These are phyloP conservation scores for Glyphotaelius pellucidus DNA, from an alignment of 2,888 invertebrate genomes.

Conservation along the genomic window DNA sequence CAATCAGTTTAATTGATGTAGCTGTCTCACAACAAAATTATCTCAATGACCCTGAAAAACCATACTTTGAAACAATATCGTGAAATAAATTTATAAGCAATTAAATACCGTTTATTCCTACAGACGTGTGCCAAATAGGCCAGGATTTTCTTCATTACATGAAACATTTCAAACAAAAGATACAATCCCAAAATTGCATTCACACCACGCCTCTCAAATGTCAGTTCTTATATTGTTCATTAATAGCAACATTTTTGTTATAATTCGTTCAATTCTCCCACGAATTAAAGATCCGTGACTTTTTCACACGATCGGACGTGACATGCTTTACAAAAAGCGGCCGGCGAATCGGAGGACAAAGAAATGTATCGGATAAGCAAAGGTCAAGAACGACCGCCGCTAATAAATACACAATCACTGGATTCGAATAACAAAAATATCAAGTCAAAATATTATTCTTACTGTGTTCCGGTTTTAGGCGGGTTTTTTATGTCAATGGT, in stretches of 20 bases:
- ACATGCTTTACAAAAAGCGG: neutral
- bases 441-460: neutral
- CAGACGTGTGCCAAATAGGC: neutral
- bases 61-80: neutral
- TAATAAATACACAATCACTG: neutral
- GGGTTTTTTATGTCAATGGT: neutral
- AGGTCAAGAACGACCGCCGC: conserved; percentile 2
- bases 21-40: neutral
- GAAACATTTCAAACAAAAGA: neutral
- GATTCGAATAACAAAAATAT: neutral
- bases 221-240: neutral
- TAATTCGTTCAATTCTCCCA: neutral
- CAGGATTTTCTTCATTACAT: neutral
- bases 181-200: neutral
- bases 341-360: neutral
- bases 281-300: neutral
- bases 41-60: neutral
- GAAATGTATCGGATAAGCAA: conserved; percentile 19
- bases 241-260: neutral
- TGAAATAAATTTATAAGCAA: neutral
- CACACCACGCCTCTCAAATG: neutral
- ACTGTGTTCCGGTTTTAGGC: neutral
- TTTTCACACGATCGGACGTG: conserved; percentile 6
- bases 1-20: too few species aligned
- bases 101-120: neutral